phyloP scores from a whole-genome alignment of 2,797 vertebrate species.

The Pogonophryne albipinna region DNA sequence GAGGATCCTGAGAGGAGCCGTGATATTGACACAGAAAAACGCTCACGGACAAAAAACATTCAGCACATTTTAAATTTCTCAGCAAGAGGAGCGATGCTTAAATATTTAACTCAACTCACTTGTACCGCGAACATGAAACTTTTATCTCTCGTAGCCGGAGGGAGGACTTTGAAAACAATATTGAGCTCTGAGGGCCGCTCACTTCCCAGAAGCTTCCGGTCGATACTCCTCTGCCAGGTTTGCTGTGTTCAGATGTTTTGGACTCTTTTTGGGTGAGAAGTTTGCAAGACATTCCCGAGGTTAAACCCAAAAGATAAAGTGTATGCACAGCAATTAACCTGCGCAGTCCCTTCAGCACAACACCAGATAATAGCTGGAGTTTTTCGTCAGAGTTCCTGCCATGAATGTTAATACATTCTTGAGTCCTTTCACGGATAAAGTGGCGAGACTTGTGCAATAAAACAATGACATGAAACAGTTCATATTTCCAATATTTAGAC shows the following conservation, averaged over 20 bases:
- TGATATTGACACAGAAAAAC: slow-evolving; percentile 1
- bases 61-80: slow-evolving; percentile 15
- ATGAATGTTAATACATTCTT: neutral
- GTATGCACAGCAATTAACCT: slow-evolving; percentile 4
- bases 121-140: slow-evolving; percentile 49
- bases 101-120: slow-evolving; percentile 58
- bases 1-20: neutral
- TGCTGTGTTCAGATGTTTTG: slow-evolving; percentile 18
- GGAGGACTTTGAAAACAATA: slow-evolving; percentile 59
- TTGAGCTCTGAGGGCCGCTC: slow-evolving; percentile 38
- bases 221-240: slow-evolving; percentile 12
- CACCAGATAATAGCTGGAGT: neutral
- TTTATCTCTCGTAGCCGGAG: slow-evolving; percentile 53
- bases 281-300: neutral
- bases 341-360: neutral
- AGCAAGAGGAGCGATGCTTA: slow-evolving; percentile 22
- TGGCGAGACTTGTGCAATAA: too few relatives aligned
- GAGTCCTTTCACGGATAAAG: neutral
- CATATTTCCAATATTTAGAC: neutral
- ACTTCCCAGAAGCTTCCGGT: slow-evolving; percentile 28
- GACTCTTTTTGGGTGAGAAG: slow-evolving; percentile 11
- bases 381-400: neutral
- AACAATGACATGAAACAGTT: neutral
- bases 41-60: slow-evolving; percentile 17
- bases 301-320: neutral